Evolutionary conservation across 2,797 vertebrate species (phyloP).

Genomic region (Hydrolagus colliei): DNA sequence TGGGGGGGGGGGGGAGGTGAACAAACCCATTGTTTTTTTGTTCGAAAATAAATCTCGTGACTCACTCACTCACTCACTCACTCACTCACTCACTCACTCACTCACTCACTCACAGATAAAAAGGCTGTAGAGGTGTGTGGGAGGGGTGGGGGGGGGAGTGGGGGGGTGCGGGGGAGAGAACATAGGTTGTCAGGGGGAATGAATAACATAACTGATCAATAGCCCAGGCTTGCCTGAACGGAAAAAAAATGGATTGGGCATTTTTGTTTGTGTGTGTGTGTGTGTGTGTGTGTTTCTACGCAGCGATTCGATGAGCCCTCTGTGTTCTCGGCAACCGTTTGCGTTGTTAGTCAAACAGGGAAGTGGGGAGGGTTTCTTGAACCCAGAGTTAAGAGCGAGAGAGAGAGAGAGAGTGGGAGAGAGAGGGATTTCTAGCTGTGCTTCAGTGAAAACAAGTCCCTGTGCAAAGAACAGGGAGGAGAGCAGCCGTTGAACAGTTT

Average conservation of each 20-base stretch:
- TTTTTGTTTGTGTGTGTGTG: neutral
- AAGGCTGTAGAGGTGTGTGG: neutral
- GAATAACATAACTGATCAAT: neutral
- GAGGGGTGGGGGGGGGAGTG: neutral
- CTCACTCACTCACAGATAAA: slow-evolving; percentile 23
- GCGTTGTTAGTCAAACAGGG: neutral
- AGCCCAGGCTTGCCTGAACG: neutral
- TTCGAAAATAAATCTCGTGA: neutral
- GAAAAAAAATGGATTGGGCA: slow-evolving; percentile 2
- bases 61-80: too few relatives aligned
- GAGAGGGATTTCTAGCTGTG: neutral
- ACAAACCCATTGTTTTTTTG: too few relatives aligned
- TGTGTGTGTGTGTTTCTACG: neutral
- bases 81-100: too few relatives aligned
- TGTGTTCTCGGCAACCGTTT: neutral
- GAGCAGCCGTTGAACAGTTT: neutral
- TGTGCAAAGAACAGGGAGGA: neutral
- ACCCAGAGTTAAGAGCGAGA: neutral
- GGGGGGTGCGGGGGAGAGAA: too few relatives aligned
- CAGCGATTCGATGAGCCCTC: neutral
- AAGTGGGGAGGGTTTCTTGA: too few relatives aligned
- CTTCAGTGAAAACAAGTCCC: neutral
- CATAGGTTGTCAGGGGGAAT: too few relatives aligned
- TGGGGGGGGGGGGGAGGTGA: too few relatives aligned
- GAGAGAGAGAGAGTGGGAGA: neutral